A percentile compares a stretch with the other conserved stretches of the same genome.
These are phyloP conservation scores for Synanthedon myopaeformis DNA, from an alignment of 2,888 invertebrate species.

Conservation along the genomic window DNA sequence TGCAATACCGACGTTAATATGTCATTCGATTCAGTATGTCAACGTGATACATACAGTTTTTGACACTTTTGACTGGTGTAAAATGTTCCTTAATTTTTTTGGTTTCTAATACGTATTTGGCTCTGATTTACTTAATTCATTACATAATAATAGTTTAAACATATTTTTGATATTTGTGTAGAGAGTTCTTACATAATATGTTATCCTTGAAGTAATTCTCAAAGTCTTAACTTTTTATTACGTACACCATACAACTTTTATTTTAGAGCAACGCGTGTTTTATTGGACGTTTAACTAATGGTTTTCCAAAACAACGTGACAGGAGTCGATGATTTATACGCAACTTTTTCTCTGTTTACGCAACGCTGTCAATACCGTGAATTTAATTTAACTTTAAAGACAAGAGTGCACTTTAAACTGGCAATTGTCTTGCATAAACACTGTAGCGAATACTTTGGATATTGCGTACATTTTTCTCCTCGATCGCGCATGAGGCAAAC, in stretches of 20 bases:
- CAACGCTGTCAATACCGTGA: not conserved
- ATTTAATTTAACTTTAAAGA: not conserved
- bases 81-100: no score
- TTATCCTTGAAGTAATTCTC: no score
- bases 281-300: conserved; percentile 50
- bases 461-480: conserved; percentile 47
- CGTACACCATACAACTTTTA: conserved; percentile 31
- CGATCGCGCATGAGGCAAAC: conserved; percentile 58
- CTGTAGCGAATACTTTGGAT: conserved; percentile 32
- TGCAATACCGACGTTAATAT: not conserved
- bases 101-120: no score
- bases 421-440: conserved; percentile 30
- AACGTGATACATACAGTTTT: no score
- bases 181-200: no score
- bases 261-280: conserved; percentile 32
- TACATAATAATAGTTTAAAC: no score
- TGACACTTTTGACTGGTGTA: no score
- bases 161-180: no score
- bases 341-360: conserved; percentile 3
- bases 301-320: conserved; percentile 43
- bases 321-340: conserved; percentile 38
- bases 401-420: conserved; percentile 22
- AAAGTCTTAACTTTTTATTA: conserved; percentile 22
- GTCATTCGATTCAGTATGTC: not conserved
- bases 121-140: no score